Percentiles rank a stretch among this genome's conserved stretches.
Evolutionary conservation across 2,888 invertebrate species (phyloP).

Genomic region (Proisotoma minuta): DNA sequence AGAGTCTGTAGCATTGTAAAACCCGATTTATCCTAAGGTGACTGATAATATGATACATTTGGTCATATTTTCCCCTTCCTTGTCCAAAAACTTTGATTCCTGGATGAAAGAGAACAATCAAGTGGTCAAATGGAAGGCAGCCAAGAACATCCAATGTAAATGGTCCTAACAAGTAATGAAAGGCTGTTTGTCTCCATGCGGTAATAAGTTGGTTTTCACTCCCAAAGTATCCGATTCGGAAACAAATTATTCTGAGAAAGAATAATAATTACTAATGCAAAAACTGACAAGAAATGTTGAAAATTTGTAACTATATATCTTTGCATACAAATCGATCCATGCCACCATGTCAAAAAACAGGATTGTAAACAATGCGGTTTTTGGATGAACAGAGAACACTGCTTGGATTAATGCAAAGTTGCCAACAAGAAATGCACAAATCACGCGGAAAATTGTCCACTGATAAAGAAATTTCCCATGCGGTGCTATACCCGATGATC

Average conservation of each 20-base stretch:
- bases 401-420: constrained; percentile 31
- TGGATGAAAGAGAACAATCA: constrained; percentile 8
- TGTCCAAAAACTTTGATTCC: constrained; percentile 3
- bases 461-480: constrained; percentile 28
- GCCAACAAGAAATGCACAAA: constrained; percentile 16
- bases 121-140: constrained; percentile 36
- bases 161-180: constrained; percentile 35
- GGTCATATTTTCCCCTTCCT: constrained; percentile 10
- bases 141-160: constrained; percentile 38
- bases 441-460: constrained; percentile 40
- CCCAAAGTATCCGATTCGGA: constrained; percentile 35
- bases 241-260: constrained; percentile 20
- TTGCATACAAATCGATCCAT: constrained; percentile 37
- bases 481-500: constrained; percentile 27
- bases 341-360: constrained; percentile 37
- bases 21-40: constrained; percentile 34
- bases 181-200: constrained; percentile 20
- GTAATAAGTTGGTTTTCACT: constrained; percentile 30
- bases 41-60: constrained; percentile 21
- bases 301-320: background rate
- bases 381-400: constrained; percentile 32
- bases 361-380: constrained; percentile 8
- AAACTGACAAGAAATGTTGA: background rate
- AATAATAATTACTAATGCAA: constrained; percentile 14
- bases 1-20: constrained; percentile 34